Percentiles rank a stretch among this genome's conserved stretches.
Conservation (phyloP, 2,113 vertebrate species). For the Echinops telfairi region DNA sequence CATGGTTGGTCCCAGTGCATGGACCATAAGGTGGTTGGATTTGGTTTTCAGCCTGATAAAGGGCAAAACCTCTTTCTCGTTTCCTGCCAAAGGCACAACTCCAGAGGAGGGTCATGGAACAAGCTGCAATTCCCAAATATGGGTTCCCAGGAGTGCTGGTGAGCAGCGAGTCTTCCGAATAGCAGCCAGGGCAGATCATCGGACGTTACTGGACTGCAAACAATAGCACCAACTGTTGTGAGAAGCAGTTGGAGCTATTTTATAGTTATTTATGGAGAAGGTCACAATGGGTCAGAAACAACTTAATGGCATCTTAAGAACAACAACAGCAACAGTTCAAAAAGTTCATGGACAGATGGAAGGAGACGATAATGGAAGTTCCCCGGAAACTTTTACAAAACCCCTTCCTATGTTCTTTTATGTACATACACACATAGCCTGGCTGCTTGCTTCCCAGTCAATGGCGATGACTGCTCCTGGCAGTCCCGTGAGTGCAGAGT, state of each 20-base stretch:
- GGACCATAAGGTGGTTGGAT: too few species aligned
- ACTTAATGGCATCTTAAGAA: too few species aligned
- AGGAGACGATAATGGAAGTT: too few species aligned
- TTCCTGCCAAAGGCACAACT: not conserved
- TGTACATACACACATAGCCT: too few species aligned
- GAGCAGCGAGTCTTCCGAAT: not conserved
- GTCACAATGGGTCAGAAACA: too few species aligned
- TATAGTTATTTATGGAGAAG: not conserved
- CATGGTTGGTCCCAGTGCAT: not conserved
- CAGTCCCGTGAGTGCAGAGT: too few species aligned
- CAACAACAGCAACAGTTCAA: too few species aligned
- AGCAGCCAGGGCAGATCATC: not conserved
- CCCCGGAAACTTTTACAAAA: too few species aligned
- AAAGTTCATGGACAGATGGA: too few species aligned
- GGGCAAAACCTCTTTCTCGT: not conserved
- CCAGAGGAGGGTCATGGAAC: not conserved
- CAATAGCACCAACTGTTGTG: not conserved
- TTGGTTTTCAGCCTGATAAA: not conserved
- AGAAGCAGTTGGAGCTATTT: not conserved
- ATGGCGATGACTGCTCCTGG: too few species aligned
- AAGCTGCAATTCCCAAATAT: not conserved
- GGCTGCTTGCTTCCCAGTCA: too few species aligned
- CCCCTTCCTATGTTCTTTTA: too few species aligned
- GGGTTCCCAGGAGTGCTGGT: not conserved
- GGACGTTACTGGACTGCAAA: not conserved